phyloP scores from a whole-genome alignment of 2,113 vertebrate genomes.

The Dromas ardeola region DNA sequence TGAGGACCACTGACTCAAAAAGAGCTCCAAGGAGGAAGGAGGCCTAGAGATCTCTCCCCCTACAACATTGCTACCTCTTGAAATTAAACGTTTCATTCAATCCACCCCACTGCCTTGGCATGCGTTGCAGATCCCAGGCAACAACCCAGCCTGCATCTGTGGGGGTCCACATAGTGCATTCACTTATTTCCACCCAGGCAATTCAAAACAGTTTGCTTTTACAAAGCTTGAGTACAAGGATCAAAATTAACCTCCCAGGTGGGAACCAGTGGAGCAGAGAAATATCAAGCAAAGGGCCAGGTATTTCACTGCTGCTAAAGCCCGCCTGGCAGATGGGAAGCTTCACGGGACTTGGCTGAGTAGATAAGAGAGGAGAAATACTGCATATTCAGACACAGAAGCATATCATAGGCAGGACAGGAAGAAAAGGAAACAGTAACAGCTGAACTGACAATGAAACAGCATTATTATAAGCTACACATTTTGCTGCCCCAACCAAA shows the following conservation, averaged over 20 bases:
- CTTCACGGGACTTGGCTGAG: background rate
- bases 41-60: background rate
- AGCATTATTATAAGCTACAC: background rate
- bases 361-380: background rate
- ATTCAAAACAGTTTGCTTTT: background rate
- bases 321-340: background rate
- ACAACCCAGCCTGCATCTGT: background rate
- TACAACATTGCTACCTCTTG: background rate
- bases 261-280: background rate
- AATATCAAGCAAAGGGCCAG: background rate
- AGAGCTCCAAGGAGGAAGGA: background rate
- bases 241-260: background rate
- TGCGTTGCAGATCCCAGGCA: rapidly evolving
- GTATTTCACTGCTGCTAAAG: background rate
- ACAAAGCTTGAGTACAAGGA: background rate
- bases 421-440: background rate
- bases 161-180: rapidly evolving
- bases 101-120: no score
- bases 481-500: background rate
- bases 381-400: background rate
- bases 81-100: background rate
- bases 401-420: background rate
- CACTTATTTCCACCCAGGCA: background rate
- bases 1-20: background rate
- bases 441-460: background rate